Evolutionary conservation across 1,140 invertebrate genomes (phyloP).

Genomic region (Plectrocnemia conspersa): DNA sequence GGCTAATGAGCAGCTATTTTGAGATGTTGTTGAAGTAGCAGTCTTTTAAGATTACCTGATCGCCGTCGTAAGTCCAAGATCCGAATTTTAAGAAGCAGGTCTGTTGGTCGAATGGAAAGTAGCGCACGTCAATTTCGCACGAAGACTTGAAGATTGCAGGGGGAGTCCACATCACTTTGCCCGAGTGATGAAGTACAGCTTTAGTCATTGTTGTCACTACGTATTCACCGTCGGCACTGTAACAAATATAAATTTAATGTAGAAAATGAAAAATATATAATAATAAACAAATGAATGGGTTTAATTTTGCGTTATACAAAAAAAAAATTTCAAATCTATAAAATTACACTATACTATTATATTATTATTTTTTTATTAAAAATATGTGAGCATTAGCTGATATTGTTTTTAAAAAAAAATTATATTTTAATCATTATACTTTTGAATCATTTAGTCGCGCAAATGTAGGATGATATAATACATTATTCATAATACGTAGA

Average conservation of each 20-base stretch:
- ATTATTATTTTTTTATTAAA: background rate
- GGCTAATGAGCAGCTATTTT: too few relatives aligned
- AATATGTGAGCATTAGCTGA: background rate
- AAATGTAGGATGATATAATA: too few relatives aligned
- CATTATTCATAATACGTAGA: too few relatives aligned
- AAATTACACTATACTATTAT: background rate
- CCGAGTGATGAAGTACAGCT: constrained; percentile 83
- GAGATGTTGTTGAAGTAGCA: too few relatives aligned
- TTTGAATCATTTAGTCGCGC: too few relatives aligned
- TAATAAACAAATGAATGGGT: background rate
- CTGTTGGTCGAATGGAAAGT: constrained; percentile 97
- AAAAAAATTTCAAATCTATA: background rate
- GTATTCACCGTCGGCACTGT: constrained; percentile 94
- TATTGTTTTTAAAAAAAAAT: background rate
- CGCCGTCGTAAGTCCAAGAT: constrained; percentile 97
- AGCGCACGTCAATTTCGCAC: constrained; percentile 93
- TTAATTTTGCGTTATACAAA: constrained; percentile 8
- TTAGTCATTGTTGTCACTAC: constrained; percentile 98
- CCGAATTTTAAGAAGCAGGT: constrained; percentile 96
- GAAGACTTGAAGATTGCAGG: constrained; percentile 98
- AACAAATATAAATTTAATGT: constrained; percentile 35
- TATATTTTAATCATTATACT: background rate
- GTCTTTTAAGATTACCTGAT: constrained; percentile 74
- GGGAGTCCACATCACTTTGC: constrained; percentile 87
- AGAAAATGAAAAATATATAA: background rate